Evolutionary conservation across 2,797 vertebrate species (phyloP), one percentile per base, ranked within the genome.

Genomic region (Argya squamiceps): DNA sequence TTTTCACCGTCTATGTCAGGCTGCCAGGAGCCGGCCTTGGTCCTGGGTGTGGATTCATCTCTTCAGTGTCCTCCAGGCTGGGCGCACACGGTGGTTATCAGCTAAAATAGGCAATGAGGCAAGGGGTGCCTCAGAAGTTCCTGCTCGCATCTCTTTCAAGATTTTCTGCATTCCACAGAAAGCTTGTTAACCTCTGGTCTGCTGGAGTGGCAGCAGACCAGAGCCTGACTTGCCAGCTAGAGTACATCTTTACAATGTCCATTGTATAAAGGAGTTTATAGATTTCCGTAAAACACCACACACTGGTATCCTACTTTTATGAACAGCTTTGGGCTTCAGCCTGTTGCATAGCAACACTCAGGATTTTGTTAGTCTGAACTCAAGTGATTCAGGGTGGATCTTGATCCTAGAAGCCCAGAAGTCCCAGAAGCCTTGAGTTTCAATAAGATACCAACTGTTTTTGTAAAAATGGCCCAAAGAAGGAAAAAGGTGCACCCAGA

Each of bases 91-190:
- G 79, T 32, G 34, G 60, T 97, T 96, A 97, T 97, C 97, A 88
- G 95, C 44, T 87, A 47, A 93, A 96, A 73, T 27, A 91, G 93
- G 91, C 69, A 94, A 79, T 37, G 73, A 89, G 95, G 94, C 84
- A 84, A 55, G 56, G 59, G n/a, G 24, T 52, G 55, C 55, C 82
- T 88, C 89, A 79, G 30, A 78, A 80, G 56, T 6, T 84, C 23
- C 53, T 92, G 64, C 81, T 58, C 49, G 17, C 0, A 4, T 89
- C 91, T 92, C 24, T 55, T 69, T 60, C 56, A 74, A 76, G 70
- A 76, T 91, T 93, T 92, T 80, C 63, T 93, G 62, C 79, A 76
- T 91, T 94, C 81, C 77, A 36, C 32, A 56, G 82, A 84, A 83
- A 67, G 37, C 36, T 52, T 43, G 30, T 58, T 91, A 69, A 84